These are phyloP conservation scores for Megaleporinus macrocephalus DNA, from an alignment of 2,113 vertebrate species.

Conservation along the genomic window DNA sequence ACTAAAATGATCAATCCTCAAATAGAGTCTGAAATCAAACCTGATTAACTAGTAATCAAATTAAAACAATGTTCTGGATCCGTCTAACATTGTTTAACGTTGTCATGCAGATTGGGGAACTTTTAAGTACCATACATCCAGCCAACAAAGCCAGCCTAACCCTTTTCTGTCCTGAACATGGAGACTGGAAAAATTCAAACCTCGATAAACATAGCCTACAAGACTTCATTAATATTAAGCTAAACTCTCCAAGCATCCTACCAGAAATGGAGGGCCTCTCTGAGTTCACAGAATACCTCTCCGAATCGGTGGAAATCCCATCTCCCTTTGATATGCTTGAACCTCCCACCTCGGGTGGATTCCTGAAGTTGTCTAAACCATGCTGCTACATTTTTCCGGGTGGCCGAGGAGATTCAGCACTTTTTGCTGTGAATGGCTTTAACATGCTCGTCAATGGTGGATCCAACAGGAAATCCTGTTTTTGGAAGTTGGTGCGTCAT, in stretches of 20 bases:
- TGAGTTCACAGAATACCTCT: constrained; percentile 96
- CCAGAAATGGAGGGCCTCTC: constrained; percentile 98
- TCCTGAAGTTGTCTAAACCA: constrained; percentile 95
- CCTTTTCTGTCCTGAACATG: constrained; percentile 93
- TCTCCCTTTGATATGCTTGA: constrained; percentile 95
- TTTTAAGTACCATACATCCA: constrained; percentile 93
- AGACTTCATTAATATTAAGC: constrained; percentile 96
- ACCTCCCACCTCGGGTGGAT: constrained; percentile 93
- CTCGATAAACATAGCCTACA: constrained; percentile 96
- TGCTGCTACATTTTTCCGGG: constrained; percentile 98
- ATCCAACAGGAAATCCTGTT: constrained; percentile 93
- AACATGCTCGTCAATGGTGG: constrained; percentile 98
- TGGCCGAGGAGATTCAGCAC: constrained; percentile 90
- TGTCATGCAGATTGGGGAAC: constrained; percentile 87
- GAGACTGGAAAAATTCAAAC: constrained; percentile 96
- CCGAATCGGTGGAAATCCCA: constrained; percentile 97
- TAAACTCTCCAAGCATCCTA: constrained; percentile 90
- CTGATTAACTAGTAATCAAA: no score
- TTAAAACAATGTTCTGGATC: neutral
- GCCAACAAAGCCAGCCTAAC: constrained; percentile 95
- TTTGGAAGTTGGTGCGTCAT: constrained; percentile 97
- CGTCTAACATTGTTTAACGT: neutral
- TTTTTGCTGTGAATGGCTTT: constrained; percentile 97
- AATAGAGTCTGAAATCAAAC: no score
- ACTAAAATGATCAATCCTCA: no score